Conservation (phyloP, 53 echinoderm and acorn worm genomes). For the Holothuria scabra region DNA sequence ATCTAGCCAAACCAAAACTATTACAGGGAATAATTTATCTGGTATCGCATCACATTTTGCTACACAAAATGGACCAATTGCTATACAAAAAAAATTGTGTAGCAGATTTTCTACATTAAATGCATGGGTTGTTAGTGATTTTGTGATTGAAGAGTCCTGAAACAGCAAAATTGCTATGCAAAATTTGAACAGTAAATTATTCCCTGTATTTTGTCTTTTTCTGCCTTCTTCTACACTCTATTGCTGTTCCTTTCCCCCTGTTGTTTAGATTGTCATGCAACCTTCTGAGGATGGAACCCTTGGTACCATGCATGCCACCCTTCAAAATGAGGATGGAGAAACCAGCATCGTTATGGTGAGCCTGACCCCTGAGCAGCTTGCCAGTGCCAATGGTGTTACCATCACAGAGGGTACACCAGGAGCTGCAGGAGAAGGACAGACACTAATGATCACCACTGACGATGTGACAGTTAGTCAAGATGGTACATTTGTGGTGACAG, state of each 20-base stretch:
- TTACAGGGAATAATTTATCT: too few relatives aligned
- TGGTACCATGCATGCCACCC: slow-evolving; percentile 92
- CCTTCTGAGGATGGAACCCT: slow-evolving; percentile 64
- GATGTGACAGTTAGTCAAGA: slow-evolving; percentile 42
- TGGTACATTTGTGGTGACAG: slow-evolving; percentile 44
- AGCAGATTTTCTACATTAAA: too few relatives aligned
- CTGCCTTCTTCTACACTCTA: background rate
- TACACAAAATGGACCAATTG: too few relatives aligned
- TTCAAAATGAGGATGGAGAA: slow-evolving; percentile 84
- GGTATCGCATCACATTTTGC: too few relatives aligned
- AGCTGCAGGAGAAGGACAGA: slow-evolving; percentile 20
- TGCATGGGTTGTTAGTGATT: too few relatives aligned
- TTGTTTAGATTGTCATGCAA: slow-evolving; percentile 86
- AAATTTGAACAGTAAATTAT: too few relatives aligned
- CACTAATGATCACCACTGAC: slow-evolving; percentile 48
- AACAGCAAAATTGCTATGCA: too few relatives aligned
- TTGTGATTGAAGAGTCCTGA: too few relatives aligned
- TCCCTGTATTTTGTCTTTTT: too few relatives aligned
- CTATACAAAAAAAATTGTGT: too few relatives aligned
- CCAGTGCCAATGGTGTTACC: slow-evolving; percentile 40
- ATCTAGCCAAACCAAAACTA: too few relatives aligned
- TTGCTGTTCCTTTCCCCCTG: background rate
- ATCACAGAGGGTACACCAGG: slow-evolving; percentile 19
- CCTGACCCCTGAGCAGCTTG: slow-evolving; percentile 70
- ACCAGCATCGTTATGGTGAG: slow-evolving; percentile 91